Base-by-base conservation (phyloP, 2,797 vertebrate species). In the Eulemur rubriventer region DNA sequence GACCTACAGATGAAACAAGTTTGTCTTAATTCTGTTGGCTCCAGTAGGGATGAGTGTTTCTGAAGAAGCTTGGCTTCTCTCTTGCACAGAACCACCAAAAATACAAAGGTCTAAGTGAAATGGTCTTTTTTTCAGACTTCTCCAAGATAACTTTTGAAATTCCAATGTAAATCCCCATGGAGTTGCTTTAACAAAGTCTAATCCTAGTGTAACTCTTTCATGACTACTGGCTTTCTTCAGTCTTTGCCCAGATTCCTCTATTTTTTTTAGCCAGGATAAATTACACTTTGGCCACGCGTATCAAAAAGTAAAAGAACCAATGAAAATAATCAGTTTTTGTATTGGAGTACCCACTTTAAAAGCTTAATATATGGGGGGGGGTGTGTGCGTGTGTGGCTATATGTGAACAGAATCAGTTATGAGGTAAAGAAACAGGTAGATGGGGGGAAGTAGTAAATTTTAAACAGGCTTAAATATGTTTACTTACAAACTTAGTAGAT, bases 91-190 rank as follows among this genome's bases (percentile, higher is more conserved):
- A 88, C 12, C 63, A 72, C n/a, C 6, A 83, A 87, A 95, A 93
- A 57, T 7, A 69, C 65, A 91, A 87, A 92, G 12, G 63, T 78
- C 86, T 85, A 89, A 76, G 43, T 67, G 55, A 97, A 86, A 95
- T 41, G 24, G 33, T 65, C 48, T 94, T 88, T 82, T 91, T 35
- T 93, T 69, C 57, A 96, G 79, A 86, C 20, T 86, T 89, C 43
- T 22, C 57, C 61, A 82, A 93, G 72, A 91, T 85, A 93, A 81
- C 48, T 41, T n/a, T 50, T 85, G 55, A 93, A 96, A 93, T 96
- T 90, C 65, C 76, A 92, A 0, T 52, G 57, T 52, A 96, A 94
- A 94, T 69, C 46, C 65, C 91, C 52, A 22, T 48, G 48, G 57
- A 61, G 65, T 48, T 94, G 24, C 75, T 65, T 72, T 89, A 81